Evolutionary conservation across 2,113 vertebrate species (phyloP), one percentile per base, ranked within the genome.

Genomic region (Xenus cinereus): DNA sequence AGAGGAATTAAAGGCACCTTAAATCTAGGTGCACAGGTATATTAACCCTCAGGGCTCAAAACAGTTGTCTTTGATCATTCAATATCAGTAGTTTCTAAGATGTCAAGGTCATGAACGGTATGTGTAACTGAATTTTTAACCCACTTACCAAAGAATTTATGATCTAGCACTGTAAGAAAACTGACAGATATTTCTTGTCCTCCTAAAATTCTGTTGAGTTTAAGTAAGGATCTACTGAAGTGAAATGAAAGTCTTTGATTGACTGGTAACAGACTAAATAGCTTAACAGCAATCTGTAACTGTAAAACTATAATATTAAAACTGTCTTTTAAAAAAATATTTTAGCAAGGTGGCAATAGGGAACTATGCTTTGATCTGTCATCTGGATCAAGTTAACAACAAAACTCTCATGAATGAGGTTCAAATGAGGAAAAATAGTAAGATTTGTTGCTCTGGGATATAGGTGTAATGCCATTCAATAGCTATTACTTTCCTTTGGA

Each of bases 331-430:
- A 96, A 97, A 98, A 98, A 97, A 98, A 97, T 98, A 98, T 97
- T 98, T 98, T 96, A 98, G 96, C 94, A 98, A 98, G 97, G 97
- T 98, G 95, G 97, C 96, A 98, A 97, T 96, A 97, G 96, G 63
- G 46, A 98, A 97, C 87, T 89, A 84, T 91, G 92, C 97, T 98
- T 98, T 98, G 97, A 97, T 98, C 97, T 97, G 97, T 98, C 98
- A 98, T 97, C 98, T 98, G 97, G 97, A 98, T 97, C 90, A 97
- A 93, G 91, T 98, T 98, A 98, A 97, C 95, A 96, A 97, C 24
- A 27, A 97, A 98, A 97, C 82, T 91, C 96, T 97, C 93, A 94
- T 83, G 93, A 98, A 97, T 95, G 90, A 96, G 87, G 97, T 96
- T 98, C 97, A 97, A 98, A 97, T 96, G 96, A 97, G 92, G 91